These are phyloP conservation scores for Heptranchias perlo DNA, from an alignment of 2,113 vertebrate species.

Conservation along the genomic window DNA sequence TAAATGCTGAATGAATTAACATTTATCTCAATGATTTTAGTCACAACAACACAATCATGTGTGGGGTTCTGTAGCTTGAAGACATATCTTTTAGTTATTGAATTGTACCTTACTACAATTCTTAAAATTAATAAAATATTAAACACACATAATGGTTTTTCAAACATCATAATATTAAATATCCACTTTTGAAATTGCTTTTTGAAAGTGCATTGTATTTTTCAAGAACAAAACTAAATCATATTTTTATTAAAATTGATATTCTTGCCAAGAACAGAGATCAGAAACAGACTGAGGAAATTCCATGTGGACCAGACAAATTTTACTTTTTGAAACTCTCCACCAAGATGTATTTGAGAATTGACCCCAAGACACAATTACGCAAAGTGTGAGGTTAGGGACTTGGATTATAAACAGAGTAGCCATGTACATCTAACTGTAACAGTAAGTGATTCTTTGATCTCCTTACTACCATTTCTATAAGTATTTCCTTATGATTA, in stretches of 20 bases:
- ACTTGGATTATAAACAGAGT: background rate
- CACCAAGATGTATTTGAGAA: background rate
- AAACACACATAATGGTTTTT: background rate
- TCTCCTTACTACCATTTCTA: background rate
- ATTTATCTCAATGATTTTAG: background rate
- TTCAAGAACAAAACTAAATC: background rate
- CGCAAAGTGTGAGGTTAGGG: background rate
- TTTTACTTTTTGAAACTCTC: background rate
- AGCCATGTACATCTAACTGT: background rate
- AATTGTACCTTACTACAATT: background rate
- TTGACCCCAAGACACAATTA: background rate
- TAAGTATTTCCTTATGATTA: background rate
- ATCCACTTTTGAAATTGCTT: background rate
- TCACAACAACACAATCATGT: background rate
- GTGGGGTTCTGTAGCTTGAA: background rate
- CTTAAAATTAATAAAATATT: background rate
- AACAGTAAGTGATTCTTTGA: background rate
- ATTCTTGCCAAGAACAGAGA: background rate
- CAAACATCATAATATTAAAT: background rate
- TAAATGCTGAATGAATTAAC: background rate
- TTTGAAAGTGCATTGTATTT: background rate
- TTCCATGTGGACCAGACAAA: constrained; percentile 1
- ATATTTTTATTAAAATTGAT: background rate
- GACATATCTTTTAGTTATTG: background rate
- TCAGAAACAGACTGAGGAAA: constrained; percentile 3